Evolutionary conservation across 2,797 vertebrate genomes (phyloP).

Genomic region (Acanthiza pusilla): DNA sequence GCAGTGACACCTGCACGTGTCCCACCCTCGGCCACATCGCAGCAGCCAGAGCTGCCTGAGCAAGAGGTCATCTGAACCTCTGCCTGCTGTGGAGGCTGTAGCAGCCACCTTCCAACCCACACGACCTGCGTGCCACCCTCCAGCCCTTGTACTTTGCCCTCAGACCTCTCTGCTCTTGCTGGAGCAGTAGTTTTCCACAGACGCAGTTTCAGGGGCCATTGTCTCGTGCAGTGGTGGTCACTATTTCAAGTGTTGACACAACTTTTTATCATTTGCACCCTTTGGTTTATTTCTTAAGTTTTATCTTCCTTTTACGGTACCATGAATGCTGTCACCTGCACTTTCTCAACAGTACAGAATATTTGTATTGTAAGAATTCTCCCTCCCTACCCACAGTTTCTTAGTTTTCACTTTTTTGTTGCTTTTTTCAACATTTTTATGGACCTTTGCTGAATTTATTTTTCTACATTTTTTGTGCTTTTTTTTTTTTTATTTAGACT

Average conservation of each 20-base stretch:
- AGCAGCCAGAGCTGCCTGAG: background rate
- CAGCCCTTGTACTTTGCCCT: background rate
- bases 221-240: background rate
- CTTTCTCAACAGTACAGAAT: background rate
- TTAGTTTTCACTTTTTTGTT: background rate
- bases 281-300: background rate
- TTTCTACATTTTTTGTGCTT: background rate
- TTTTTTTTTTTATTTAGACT: background rate
- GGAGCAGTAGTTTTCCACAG: background rate
- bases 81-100: accelerated
- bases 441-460: background rate
- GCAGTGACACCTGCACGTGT: accelerated
- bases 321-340: accelerated
- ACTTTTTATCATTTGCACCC: background rate
- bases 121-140: background rate
- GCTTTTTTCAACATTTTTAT: background rate
- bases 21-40: too few relatives aligned
- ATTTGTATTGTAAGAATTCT: background rate
- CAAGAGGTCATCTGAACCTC: background rate
- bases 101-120: background rate
- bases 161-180: background rate
- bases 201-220: background rate
- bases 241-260: background rate
- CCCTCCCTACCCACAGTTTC: background rate
- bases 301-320: background rate